Evolutionary conservation across 2,113 vertebrate species (phyloP).

Genomic region (Semicossyphus pulcher): DNA sequence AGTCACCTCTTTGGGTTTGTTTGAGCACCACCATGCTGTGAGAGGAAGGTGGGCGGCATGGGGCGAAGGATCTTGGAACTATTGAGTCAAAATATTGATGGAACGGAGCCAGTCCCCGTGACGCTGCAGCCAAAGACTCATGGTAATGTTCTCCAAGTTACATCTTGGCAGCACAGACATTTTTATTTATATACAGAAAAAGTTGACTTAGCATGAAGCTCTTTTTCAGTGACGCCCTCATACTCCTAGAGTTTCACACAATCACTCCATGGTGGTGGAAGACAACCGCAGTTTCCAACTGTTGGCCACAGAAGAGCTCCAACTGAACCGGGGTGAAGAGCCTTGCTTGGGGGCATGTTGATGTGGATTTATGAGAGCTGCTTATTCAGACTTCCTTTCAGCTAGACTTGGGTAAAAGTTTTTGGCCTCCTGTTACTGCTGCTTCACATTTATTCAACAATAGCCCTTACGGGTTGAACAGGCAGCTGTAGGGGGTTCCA

Average conservation of each 20-base stretch:
- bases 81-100: constrained; percentile 77
- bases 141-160: constrained; percentile 58
- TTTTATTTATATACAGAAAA: constrained; percentile 48
- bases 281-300: not conserved
- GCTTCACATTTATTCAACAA: constrained; percentile 15
- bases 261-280: constrained; percentile 15
- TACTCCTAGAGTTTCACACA: not conserved
- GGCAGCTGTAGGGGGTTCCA: constrained; percentile 10
- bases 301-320: constrained; percentile 6
- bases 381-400: not conserved
- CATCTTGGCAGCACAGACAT: constrained; percentile 55
- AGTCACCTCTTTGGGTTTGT: constrained; percentile 71
- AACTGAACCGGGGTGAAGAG: not conserved
- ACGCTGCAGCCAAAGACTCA: constrained; percentile 66
- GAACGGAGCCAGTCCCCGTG: constrained; percentile 59
- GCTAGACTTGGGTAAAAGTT: not conserved
- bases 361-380: not conserved
- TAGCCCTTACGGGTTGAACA: not conserved
- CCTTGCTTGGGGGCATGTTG: not conserved
- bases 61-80: constrained; percentile 60
- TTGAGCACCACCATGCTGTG: constrained; percentile 66
- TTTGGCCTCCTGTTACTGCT: not conserved
- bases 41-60: constrained; percentile 58
- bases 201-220: constrained; percentile 42
- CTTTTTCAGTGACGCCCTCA: constrained; percentile 21